Conservation (phyloP, 1,140 invertebrate species). For the Hypothenemus hampei region DNA sequence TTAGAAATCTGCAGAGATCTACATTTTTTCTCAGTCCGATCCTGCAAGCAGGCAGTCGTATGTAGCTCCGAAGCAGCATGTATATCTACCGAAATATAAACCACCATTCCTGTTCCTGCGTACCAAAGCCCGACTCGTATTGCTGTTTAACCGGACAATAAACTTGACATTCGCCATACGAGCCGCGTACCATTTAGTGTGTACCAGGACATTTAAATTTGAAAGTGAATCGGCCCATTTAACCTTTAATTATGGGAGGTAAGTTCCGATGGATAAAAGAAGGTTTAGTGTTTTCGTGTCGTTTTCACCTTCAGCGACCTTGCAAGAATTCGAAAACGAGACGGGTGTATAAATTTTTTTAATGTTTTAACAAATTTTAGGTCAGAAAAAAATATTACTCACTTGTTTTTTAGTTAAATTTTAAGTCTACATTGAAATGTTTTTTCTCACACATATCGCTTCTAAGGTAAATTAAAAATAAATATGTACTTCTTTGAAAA, state of each 20-base stretch:
- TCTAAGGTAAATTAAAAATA: too few relatives aligned
- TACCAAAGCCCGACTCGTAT: conserved; percentile 2
- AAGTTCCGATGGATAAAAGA: too few relatives aligned
- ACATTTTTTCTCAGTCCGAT: background rate
- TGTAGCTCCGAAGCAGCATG: background rate
- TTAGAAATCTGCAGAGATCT: background rate
- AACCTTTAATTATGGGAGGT: conserved; percentile 17
- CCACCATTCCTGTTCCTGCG: conserved; percentile 12
- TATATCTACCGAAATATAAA: conserved; percentile 12
- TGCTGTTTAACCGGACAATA: background rate
- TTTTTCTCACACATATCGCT: too few relatives aligned
- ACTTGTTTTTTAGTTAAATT: too few relatives aligned
- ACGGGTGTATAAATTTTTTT: too few relatives aligned
- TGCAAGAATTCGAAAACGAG: too few relatives aligned
- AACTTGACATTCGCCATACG: background rate
- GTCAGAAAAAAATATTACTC: too few relatives aligned
- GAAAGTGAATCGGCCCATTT: conserved; percentile 2
- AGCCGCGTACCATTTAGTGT: conserved; percentile 7
- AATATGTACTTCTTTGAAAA: too few relatives aligned
- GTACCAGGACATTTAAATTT: conserved; percentile 4
- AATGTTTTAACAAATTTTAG: too few relatives aligned
- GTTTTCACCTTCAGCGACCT: too few relatives aligned
- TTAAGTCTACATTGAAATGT: too few relatives aligned
- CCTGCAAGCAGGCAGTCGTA: background rate
- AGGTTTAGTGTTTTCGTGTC: too few relatives aligned